phyloP scores from a whole-genome alignment of 2,888 invertebrate species.

The Steromphala cineraria region DNA sequence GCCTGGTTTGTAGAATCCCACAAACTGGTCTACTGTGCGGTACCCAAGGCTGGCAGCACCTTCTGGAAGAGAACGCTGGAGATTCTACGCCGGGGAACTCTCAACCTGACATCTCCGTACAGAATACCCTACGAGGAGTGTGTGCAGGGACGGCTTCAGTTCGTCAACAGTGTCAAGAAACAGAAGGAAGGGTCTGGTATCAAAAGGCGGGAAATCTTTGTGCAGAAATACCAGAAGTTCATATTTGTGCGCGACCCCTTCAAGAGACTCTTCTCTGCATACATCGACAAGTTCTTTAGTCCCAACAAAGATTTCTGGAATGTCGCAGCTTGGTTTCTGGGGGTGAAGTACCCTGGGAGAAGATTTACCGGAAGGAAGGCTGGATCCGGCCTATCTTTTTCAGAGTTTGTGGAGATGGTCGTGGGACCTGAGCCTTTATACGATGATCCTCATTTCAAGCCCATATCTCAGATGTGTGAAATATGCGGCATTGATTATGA shows the following conservation, averaged over 20 bases:
- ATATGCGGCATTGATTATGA: constrained; percentile 15
- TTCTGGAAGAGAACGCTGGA: constrained; percentile 39
- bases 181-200: background rate
- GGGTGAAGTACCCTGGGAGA: too few species aligned
- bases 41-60: constrained; percentile 39
- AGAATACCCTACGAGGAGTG: constrained; percentile 31
- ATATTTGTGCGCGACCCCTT: constrained; percentile 39
- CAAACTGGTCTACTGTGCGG: constrained; percentile 25
- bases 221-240: constrained; percentile 30
- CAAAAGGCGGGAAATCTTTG: background rate
- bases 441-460: constrained; percentile 10
- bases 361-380: background rate
- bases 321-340: background rate
- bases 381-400: constrained; percentile 22
- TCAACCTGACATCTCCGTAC: background rate
- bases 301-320: constrained; percentile 40
- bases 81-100: background rate
- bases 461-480: background rate
- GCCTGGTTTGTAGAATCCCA: background rate
- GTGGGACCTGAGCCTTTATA: background rate
- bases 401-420: constrained; percentile 20
- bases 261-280: constrained; percentile 35
- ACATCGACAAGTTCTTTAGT: constrained; percentile 40
- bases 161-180: background rate
- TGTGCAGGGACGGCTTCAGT: background rate